Conservation (phyloP, 1,140 invertebrate species). For the Ylistrum balloti region DNA sequence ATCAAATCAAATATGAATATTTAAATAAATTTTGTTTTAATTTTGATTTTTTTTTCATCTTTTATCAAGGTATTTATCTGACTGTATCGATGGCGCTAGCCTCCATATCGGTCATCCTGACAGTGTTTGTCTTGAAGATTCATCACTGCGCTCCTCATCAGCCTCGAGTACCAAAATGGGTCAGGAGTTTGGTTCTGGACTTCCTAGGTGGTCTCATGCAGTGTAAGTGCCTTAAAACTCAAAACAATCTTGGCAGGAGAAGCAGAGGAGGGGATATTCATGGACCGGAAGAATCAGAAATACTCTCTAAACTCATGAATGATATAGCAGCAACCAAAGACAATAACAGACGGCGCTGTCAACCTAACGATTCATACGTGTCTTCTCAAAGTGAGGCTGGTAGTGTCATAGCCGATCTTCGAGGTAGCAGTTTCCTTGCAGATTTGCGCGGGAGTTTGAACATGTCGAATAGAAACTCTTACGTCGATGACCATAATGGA, state of each 20-base stretch:
- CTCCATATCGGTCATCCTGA: slow-evolving; percentile 84
- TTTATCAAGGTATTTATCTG: slow-evolving; percentile 79
- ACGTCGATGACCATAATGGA: background rate
- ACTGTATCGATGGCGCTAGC: slow-evolving; percentile 83
- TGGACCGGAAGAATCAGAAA: slow-evolving; percentile 5
- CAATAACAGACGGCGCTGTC: slow-evolving; percentile 31
- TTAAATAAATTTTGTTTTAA: no score
- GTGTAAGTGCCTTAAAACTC: slow-evolving; percentile 55
- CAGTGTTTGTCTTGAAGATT: slow-evolving; percentile 83
- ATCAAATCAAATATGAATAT: no score
- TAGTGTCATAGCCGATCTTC: slow-evolving; percentile 15
- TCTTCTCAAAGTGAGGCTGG: background rate
- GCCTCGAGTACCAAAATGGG: slow-evolving; percentile 73
- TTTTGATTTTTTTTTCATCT: slow-evolving; percentile 40
- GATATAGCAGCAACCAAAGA: slow-evolving; percentile 10
- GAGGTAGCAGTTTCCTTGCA: background rate
- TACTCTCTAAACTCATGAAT: background rate
- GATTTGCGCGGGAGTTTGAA: background rate
- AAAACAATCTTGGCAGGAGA: background rate
- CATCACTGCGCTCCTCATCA: slow-evolving; percentile 76
- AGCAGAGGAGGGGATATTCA: background rate
- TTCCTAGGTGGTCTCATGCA: slow-evolving; percentile 63
- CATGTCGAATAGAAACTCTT: background rate
- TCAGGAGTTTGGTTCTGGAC: slow-evolving; percentile 63
- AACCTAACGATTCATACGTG: background rate